Evolutionary conservation across 1,140 invertebrate genomes (phyloP).

Genomic region (Halesus radiatus): DNA sequence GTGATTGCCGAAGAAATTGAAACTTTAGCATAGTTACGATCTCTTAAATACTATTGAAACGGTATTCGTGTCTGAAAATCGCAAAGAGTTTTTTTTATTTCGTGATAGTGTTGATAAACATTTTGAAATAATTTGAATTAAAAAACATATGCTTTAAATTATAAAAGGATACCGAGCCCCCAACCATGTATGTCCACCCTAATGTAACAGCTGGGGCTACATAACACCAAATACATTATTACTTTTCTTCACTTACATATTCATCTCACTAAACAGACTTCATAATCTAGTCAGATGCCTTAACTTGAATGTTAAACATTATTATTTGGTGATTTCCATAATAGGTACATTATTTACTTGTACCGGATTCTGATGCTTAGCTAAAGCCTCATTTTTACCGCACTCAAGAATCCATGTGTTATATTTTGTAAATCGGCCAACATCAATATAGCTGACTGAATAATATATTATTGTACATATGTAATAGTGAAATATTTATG

Average conservation of each 20-base stretch:
- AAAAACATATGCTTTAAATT: background rate
- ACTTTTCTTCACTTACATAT: background rate
- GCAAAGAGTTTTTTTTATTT: background rate
- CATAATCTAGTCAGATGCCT: slow-evolving; percentile 36
- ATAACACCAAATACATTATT: background rate
- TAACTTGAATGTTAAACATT: slow-evolving; percentile 19
- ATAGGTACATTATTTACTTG: background rate
- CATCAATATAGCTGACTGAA: background rate
- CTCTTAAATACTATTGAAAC: background rate
- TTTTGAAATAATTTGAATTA: background rate
- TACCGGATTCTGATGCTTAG: background rate
- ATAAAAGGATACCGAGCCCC: too few relatives aligned
- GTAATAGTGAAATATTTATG: background rate
- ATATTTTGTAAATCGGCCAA: too few relatives aligned
- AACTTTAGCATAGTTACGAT: slow-evolving; percentile 63
- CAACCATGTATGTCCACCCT: too few relatives aligned
- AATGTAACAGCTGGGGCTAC: too few relatives aligned
- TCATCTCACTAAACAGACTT: slow-evolving; percentile 23
- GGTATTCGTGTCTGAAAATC: background rate
- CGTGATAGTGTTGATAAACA: background rate
- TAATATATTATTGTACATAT: background rate
- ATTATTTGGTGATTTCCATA: background rate
- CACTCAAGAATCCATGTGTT: too few relatives aligned
- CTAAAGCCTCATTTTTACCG: background rate
- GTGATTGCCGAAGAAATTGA: slow-evolving; percentile 65